These are phyloP conservation scores for Automeris io DNA, from an alignment of 2,888 invertebrate species.

Conservation along the genomic window DNA sequence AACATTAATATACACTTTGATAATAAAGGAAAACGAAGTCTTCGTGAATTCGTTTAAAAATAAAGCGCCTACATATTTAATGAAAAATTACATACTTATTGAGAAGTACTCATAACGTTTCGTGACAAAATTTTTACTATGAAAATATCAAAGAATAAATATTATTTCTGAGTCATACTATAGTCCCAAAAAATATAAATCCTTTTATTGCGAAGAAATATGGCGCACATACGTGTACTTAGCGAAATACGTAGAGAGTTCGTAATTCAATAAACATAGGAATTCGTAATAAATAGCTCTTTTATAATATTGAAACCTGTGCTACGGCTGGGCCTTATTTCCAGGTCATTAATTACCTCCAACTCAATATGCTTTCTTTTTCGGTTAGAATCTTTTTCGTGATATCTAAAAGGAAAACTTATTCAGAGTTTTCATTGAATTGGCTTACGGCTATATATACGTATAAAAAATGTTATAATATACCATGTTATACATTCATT, in stretches of 20 bases:
- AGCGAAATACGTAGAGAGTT: constrained; percentile 22
- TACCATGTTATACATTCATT: too few relatives aligned
- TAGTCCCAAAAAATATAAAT: constrained; percentile 18
- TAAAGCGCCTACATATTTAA: too few relatives aligned
- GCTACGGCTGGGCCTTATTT: constrained; percentile 18
- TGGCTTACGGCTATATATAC: too few relatives aligned
- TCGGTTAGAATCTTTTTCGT: background rate
- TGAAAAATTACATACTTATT: too few relatives aligned
- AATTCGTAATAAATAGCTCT: too few relatives aligned
- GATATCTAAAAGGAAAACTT: too few relatives aligned
- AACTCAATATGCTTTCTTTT: constrained; percentile 12
- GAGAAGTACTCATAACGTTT: too few relatives aligned
- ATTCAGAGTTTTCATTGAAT: too few relatives aligned
- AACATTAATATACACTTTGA: too few relatives aligned
- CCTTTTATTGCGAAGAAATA: constrained; percentile 19
- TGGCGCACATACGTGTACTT: constrained; percentile 17
- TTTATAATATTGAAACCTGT: constrained; percentile 16
- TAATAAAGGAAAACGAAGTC: too few relatives aligned
- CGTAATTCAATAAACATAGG: constrained; percentile 33
- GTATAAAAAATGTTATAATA: too few relatives aligned
- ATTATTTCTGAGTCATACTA: background rate
- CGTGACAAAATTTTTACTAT: background rate
- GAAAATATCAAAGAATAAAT: background rate
- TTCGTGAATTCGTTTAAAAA: too few relatives aligned
- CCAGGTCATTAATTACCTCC: constrained; percentile 8